Base-by-base conservation (phyloP, 2,888 invertebrate genomes). In the Parascotia fuliginaria region DNA sequence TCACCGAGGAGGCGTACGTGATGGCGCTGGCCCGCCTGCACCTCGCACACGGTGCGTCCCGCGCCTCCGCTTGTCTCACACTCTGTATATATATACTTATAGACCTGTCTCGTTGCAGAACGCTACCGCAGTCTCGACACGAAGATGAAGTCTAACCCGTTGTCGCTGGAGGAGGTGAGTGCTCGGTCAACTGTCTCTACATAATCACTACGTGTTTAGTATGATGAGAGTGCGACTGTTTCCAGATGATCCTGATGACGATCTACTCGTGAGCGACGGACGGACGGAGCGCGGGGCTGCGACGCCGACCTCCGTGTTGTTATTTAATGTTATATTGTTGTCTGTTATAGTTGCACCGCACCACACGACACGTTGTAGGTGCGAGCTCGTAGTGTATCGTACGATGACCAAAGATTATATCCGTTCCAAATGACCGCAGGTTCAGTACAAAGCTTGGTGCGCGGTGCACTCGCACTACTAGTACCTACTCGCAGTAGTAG, bases 111-210 rank as follows among this genome's bases (percentile, higher is more conserved):
- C 79, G 48, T 65, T 93, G 83, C 91, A 95, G 95, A 95, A 75
- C 83, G 95, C 52, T 95, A 94, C 81, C 95, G 95, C 71, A 94
- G 93, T 70, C 89, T 96, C 61, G 95, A 95, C 75, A 93, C 94
- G 29, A 95, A 95, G 87, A 92, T 95, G 88, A 95, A 95, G 81
- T 93, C 94, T 55, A 95, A 95, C 81, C 95, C 95, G 31, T 85
- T 95, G 52, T 94, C 95, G 7, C 79, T 95, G 60, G 95, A 95
- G 90, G 95, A 95, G 93, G 95, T 95, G 78, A 79, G 86, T 75
- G 33, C 2, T 3, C 19, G 19, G 19, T 19, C 19, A 3, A 19
- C 19, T 19, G 3, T 19, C 19, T 19, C 19, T 19, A 3, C 19
- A 3, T 19, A n/a, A n/a, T n/a, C n/a, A n/a, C n/a, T n/a, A n/a